These are phyloP conservation scores for Chloroclystis v-ata DNA, from an alignment of 2,888 invertebrate species.

Conservation along the genomic window DNA sequence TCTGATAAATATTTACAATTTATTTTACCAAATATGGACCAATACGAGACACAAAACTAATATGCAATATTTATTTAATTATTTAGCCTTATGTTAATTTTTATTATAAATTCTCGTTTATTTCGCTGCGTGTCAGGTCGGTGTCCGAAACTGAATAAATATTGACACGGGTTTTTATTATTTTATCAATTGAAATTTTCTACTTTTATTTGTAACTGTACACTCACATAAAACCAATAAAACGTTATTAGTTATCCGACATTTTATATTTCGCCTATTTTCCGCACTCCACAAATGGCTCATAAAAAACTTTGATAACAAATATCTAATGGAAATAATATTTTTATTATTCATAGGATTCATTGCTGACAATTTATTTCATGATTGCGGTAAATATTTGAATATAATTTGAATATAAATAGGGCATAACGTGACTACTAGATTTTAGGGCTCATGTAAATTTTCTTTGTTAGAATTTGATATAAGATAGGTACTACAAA, in stretches of 20 bases:
- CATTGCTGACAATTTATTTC: slow-evolving; percentile 25
- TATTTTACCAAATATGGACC: too few species aligned
- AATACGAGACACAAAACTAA: too few species aligned
- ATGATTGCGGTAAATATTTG: slow-evolving; percentile 18
- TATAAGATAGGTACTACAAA: too few species aligned
- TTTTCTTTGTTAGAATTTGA: background rate
- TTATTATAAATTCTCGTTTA: too few species aligned
- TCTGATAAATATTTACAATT: too few species aligned
- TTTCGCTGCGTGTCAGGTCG: too few species aligned
- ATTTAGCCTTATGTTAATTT: too few species aligned
- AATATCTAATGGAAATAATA: slow-evolving; percentile 22
- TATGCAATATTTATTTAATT: too few species aligned
- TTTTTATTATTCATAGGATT: slow-evolving; percentile 29
- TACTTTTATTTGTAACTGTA: slow-evolving; percentile 9
- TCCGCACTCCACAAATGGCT: slow-evolving; percentile 9
- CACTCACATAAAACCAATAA: slow-evolving; percentile 1
- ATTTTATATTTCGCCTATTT: slow-evolving; percentile 16
- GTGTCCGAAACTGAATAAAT: too few species aligned
- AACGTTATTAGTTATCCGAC: slow-evolving; percentile 7
- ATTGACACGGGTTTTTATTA: too few species aligned
- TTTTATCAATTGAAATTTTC: background rate
- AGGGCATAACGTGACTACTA: too few species aligned
- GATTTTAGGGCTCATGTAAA: background rate
- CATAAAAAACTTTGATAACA: slow-evolving; percentile 10
- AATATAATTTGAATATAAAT: slow-evolving; percentile 25